A percentile compares a stretch with the other conserved stretches of the same genome.
Conservation (phyloP, 2,888 invertebrate species). For the Cremastobaeus sp. region DNA sequence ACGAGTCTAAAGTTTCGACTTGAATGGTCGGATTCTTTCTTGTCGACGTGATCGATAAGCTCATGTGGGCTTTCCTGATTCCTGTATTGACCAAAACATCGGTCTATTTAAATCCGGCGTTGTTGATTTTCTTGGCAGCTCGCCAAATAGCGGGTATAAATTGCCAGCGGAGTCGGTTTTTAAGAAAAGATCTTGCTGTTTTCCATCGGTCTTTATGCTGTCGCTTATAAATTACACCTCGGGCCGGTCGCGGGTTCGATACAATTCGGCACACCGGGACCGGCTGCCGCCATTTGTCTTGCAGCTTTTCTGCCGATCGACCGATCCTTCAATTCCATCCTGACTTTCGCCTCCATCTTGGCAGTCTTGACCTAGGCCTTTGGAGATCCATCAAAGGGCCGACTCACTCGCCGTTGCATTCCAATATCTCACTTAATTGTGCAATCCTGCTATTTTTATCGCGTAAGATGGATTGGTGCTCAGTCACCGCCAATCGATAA, state of each 20-base stretch:
- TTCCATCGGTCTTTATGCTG: conserved; percentile 19
- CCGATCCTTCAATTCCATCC: conserved; percentile 38
- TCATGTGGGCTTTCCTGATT: conserved; percentile 32
- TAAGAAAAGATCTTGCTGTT: conserved; percentile 14
- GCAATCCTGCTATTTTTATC: conserved; percentile 39
- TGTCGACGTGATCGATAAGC: conserved; percentile 33
- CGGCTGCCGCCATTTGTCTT: conserved; percentile 16
- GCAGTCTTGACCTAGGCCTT: conserved; percentile 71
- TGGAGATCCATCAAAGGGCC: conserved; percentile 61
- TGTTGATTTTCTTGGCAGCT: conserved; percentile 24
- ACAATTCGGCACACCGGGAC: conserved; percentile 27
- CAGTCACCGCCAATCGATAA: conserved; percentile 34
- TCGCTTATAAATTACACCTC: conserved; percentile 23
- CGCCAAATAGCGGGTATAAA: conserved; percentile 21
- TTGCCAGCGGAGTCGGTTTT: conserved; percentile 11
- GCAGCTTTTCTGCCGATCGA: conserved; percentile 14
- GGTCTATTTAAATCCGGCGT: conserved; percentile 26
- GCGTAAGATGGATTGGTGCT: conserved; percentile 24
- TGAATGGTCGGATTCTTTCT: conserved; percentile 9
- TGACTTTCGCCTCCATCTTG: conserved; percentile 64
- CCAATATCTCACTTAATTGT: conserved; percentile 42
- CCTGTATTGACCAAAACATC: conserved; percentile 29
- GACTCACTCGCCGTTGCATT: conserved; percentile 26
- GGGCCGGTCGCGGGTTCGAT: background rate
- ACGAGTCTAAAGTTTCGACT: conserved; percentile 13